Evolutionary conservation across 2,888 invertebrate genomes (phyloP).

Genomic region (Agrochola litura): DNA sequence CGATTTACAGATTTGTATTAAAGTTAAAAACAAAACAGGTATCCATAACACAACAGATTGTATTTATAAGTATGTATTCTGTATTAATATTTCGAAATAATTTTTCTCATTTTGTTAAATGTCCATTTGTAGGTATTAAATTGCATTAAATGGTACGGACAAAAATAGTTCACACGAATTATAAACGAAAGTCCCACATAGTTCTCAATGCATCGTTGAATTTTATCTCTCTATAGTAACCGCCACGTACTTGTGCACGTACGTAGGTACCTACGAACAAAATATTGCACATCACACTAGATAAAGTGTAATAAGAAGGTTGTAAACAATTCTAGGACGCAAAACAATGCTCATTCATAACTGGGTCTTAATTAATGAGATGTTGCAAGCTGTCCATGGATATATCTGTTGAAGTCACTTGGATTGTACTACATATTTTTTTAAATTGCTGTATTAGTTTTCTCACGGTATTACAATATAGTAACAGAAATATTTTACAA

Average conservation of each 20-base stretch:
- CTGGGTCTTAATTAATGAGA: constrained; percentile 65
- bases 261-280: constrained; percentile 57
- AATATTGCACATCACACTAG: constrained; percentile 66
- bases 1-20: background rate
- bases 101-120: constrained; percentile 2
- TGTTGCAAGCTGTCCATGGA: constrained; percentile 64
- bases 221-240: constrained; percentile 68
- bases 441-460: constrained; percentile 45
- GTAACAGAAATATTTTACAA: constrained; percentile 42
- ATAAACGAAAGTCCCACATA: constrained; percentile 52
- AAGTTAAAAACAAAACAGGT: background rate
- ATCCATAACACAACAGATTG: background rate
- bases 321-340: constrained; percentile 66
- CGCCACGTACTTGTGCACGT: constrained; percentile 26
- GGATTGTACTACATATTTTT: constrained; percentile 54
- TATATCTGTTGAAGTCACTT: constrained; percentile 44
- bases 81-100: constrained; percentile 2
- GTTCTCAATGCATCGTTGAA: constrained; percentile 58
- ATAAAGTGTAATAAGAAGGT: constrained; percentile 57
- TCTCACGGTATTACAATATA: constrained; percentile 63
- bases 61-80: background rate
- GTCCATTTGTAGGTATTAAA: constrained; percentile 15
- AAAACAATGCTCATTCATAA: constrained; percentile 72
- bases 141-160: background rate
- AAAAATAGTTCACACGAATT: constrained; percentile 46